These are phyloP conservation scores for Cactoblastis cactorum DNA, from an alignment of 2,888 invertebrate species.

Conservation along the genomic window DNA sequence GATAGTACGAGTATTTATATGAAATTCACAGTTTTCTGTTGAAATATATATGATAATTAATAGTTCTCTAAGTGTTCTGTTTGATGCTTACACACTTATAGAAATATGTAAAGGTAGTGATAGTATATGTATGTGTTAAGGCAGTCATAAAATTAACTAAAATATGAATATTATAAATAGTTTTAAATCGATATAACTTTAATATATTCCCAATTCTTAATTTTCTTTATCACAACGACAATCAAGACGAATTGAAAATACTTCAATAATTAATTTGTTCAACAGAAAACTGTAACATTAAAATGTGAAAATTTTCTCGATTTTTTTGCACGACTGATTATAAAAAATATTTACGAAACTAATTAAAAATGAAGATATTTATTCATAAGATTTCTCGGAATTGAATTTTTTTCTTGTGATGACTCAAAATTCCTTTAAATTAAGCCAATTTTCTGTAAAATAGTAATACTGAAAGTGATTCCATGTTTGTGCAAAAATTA, in stretches of 20 bases:
- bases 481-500: constrained; percentile 19
- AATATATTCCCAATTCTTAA: too few species aligned
- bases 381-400: constrained; percentile 32
- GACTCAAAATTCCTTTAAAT: neutral
- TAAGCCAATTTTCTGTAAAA: neutral
- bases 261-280: too few species aligned
- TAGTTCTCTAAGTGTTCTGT: too few species aligned
- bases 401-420: constrained; percentile 27
- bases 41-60: too few species aligned
- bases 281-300: constrained; percentile 35
- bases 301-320: constrained; percentile 23
- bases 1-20: neutral
- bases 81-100: too few species aligned
- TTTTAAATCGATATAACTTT: too few species aligned
- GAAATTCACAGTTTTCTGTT: constrained; percentile 28
- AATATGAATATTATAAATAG: too few species aligned
- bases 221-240: too few species aligned
- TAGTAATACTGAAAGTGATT: neutral
- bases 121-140: too few species aligned
- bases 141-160: too few species aligned
- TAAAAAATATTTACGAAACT: constrained; percentile 34
- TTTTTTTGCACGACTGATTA: constrained; percentile 52
- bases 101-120: too few species aligned
- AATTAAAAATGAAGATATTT: constrained; percentile 17
- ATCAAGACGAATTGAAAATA: too few species aligned